phyloP scores from a whole-genome alignment of 2,797 vertebrate species.

The Benthosema pterotum region DNA sequence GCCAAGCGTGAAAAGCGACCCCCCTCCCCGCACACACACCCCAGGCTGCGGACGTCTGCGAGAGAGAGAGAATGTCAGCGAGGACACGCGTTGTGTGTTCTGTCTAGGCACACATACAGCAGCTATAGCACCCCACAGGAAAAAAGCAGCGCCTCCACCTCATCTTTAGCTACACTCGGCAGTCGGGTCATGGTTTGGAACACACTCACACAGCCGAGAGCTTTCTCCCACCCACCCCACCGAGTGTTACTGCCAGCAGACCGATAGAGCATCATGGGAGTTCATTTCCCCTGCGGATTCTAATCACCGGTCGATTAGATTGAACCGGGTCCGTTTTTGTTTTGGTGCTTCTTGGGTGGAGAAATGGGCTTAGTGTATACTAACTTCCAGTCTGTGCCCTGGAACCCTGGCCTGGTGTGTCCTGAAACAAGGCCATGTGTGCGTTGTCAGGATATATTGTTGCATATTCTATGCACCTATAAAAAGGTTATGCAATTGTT shows the following conservation, averaged over 20 bases:
- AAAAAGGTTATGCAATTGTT: too few species aligned
- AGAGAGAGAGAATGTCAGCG: slow-evolving; percentile 50
- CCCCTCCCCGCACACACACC: too few species aligned
- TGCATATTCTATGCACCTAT: too few species aligned
- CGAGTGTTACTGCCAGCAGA: slow-evolving; percentile 26
- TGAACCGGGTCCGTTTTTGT: slow-evolving; percentile 36
- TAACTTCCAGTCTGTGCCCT: slow-evolving; percentile 8
- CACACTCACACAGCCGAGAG: slow-evolving; percentile 51
- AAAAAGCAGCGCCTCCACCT: slow-evolving; percentile 45
- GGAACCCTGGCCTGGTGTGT: slow-evolving; percentile 7
- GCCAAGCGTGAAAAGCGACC: slow-evolving; percentile 68
- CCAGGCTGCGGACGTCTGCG: slow-evolving; percentile 45
- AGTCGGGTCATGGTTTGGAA: slow-evolving; percentile 47
- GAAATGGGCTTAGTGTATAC: slow-evolving; percentile 31
- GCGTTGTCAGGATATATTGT: too few species aligned
- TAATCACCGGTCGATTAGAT: slow-evolving; percentile 54
- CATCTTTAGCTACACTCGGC: slow-evolving; percentile 30
- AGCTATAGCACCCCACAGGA: slow-evolving; percentile 63
- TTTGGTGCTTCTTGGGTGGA: slow-evolving; percentile 16
- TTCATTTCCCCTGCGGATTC: slow-evolving; percentile 18
- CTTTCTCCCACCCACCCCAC: not conserved
- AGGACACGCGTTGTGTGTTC: slow-evolving; percentile 51
- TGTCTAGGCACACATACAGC: slow-evolving; percentile 41
- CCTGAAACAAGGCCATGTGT: too few species aligned
- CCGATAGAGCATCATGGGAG: slow-evolving; percentile 17